Evolutionary conservation across 2,113 vertebrate species (phyloP).

Genomic region (Misgurnus mizolepis): DNA sequence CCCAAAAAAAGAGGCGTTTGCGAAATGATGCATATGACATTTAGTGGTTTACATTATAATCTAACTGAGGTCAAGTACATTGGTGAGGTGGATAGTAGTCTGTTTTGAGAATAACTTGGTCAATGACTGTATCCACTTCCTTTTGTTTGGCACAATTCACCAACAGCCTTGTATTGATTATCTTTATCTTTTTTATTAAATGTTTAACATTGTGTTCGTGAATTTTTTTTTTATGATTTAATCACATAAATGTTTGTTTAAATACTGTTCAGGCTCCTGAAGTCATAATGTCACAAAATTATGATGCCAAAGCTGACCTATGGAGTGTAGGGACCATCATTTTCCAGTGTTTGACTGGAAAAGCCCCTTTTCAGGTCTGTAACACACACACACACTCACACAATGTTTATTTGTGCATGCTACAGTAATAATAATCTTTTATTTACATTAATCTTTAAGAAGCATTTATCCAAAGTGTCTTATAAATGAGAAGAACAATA

Average conservation of each 20-base stretch:
- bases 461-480: no score
- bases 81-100: no score
- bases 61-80: no score
- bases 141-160: no score
- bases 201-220: no score
- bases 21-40: background rate
- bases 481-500: no score
- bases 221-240: background rate
- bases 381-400: conserved; percentile 4
- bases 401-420: background rate
- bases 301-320: conserved; percentile 95
- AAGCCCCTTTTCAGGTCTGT: conserved; percentile 92
- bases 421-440: background rate
- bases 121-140: no score
- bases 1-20: background rate
- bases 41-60: no score
- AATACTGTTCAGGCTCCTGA: conserved; percentile 84
- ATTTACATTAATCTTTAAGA: background rate
- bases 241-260: background rate
- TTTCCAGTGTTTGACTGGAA: conserved; percentile 95
- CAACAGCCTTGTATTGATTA: no score
- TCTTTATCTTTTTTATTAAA: no score
- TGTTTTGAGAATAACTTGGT: no score
- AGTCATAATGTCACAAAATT: conserved; percentile 97
- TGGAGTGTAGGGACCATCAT: conserved; percentile 98